phyloP scores from a whole-genome alignment of 92 coral and sea anemone genomes.

The Porites rus region DNA sequence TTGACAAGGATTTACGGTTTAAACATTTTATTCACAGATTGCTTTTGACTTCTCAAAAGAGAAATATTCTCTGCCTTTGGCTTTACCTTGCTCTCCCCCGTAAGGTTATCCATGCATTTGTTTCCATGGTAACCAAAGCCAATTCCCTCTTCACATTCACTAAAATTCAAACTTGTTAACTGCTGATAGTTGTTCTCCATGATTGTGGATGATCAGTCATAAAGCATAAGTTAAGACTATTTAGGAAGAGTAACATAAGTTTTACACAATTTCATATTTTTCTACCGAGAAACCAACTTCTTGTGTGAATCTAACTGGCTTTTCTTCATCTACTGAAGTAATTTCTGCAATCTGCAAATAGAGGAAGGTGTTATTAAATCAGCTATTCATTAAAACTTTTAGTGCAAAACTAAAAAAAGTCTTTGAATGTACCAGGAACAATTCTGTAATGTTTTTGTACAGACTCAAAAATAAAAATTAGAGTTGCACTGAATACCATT shows the following conservation, averaged over 20 bases:
- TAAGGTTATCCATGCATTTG: neutral
- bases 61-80: neutral
- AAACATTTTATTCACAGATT: neutral
- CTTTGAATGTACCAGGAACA: too few relatives aligned
- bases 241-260: neutral
- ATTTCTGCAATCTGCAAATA: conserved; percentile 80
- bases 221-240: conserved; percentile 7
- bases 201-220: neutral
- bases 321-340: conserved; percentile 80
- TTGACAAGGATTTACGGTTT: too few relatives aligned
- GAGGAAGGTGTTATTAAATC: neutral
- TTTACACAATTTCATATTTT: conserved; percentile 95
- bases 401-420: too few relatives aligned
- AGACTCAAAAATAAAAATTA: too few relatives aligned
- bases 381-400: too few relatives aligned
- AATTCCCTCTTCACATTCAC: neutral
- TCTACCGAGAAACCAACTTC: conserved; percentile 96
- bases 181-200: neutral
- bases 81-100: neutral
- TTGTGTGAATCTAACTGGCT: conserved; percentile 93
- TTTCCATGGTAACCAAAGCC: neutral
- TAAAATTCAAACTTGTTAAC: neutral
- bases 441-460: too few relatives aligned
- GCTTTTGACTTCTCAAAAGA: neutral
- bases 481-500: too few relatives aligned